A percentile compares a stretch with the other conserved stretches of the same genome.
Evolutionary conservation across 2,888 invertebrate genomes (phyloP).

Genomic region (Tricholauxania praeusta): DNA sequence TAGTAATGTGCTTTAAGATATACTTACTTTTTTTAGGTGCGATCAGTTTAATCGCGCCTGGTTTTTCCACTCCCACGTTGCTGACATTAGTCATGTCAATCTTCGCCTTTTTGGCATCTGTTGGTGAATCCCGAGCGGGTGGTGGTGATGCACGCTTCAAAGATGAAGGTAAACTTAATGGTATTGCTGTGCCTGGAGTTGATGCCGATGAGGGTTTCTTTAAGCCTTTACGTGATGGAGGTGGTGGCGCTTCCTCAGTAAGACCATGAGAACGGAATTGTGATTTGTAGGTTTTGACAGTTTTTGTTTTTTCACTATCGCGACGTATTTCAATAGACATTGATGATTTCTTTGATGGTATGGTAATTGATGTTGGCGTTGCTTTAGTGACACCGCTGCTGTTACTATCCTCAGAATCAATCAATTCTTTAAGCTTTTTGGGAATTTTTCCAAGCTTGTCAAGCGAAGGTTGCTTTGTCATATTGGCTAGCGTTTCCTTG

Average conservation of each 20-base stretch:
- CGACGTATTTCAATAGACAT: conserved; percentile 86
- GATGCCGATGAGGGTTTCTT: conserved; percentile 73
- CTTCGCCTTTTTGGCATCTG: conserved; percentile 82
- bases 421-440: conserved; percentile 72
- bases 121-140: conserved; percentile 65
- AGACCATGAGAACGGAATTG: conserved; percentile 93
- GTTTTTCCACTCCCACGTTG: conserved; percentile 73
- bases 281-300: conserved; percentile 91
- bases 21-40: conserved; percentile 93
- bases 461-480: conserved; percentile 74
- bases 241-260: conserved; percentile 89
- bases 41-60: conserved; percentile 87
- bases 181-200: conserved; percentile 54
- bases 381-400: conserved; percentile 43
- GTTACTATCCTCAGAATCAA: conserved; percentile 54
- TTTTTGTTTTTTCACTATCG: conserved; percentile 82
- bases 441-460: conserved; percentile 85
- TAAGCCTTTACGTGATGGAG: conserved; percentile 78
- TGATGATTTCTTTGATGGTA: conserved; percentile 74
- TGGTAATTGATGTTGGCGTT: conserved; percentile 63
- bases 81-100: conserved; percentile 69
- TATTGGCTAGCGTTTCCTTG: conserved; percentile 76
- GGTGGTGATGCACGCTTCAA: conserved; percentile 60
- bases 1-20: conserved; percentile 56
- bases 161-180: conserved; percentile 50